Evolutionary conservation across 2,888 invertebrate species (phyloP).

Genomic region (Cecidostiba fungosa): DNA sequence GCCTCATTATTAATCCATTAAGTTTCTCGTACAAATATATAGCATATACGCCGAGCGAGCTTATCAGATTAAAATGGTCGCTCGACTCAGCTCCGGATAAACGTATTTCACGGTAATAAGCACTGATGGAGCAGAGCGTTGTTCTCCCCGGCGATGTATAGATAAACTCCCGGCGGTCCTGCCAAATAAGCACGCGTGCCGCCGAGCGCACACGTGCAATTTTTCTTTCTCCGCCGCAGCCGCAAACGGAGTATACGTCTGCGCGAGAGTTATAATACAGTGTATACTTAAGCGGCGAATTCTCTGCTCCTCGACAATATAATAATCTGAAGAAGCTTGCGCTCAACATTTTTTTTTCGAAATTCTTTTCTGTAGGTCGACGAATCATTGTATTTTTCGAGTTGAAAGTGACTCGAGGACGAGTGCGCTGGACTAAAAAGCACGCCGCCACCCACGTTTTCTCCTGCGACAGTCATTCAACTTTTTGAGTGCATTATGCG

Average conservation of each 20-base stretch:
- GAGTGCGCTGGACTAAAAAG: neutral
- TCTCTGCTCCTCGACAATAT: slow-evolving; percentile 58
- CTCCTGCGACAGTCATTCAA: slow-evolving; percentile 30
- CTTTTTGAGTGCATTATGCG: neutral
- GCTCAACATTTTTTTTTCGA: neutral
- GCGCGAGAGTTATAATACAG: neutral
- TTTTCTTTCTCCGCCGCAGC: slow-evolving; percentile 13
- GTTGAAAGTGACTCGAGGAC: neutral
- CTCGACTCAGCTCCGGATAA: neutral
- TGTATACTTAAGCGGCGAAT: slow-evolving; percentile 53
- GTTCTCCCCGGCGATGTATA: slow-evolving; percentile 29
- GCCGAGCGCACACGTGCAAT: slow-evolving; percentile 30
- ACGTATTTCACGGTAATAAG: slow-evolving; percentile 39
- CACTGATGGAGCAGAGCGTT: neutral
- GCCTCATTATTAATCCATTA: slow-evolving; percentile 42
- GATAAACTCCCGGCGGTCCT: slow-evolving; percentile 22
- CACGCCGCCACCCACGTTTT: slow-evolving; percentile 1
- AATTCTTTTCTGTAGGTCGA: neutral
- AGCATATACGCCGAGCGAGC: neutral
- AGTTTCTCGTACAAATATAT: neutral
- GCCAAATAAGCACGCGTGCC: slow-evolving; percentile 47
- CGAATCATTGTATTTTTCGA: neutral
- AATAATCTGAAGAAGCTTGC: neutral
- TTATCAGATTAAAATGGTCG: slow-evolving; percentile 7
- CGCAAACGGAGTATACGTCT: neutral